A percentile compares a stretch with the other conserved stretches of the same genome.
These are phyloP conservation scores for Electrona antarctica DNA, from an alignment of 2,113 vertebrate genomes.

Conservation along the genomic window DNA sequence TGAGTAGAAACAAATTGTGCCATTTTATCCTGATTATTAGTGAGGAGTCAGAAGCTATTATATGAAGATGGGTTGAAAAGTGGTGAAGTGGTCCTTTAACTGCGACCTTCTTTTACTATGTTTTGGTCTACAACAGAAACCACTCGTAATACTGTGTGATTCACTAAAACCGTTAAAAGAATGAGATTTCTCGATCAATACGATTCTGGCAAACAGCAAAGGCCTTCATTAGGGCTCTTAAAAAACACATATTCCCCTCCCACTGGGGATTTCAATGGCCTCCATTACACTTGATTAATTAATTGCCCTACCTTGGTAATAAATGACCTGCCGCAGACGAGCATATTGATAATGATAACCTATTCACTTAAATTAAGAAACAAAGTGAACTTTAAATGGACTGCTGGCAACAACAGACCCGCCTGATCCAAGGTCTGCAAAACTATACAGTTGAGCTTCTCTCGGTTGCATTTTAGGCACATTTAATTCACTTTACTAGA, in stretches of 20 bases:
- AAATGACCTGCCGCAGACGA: conserved; percentile 60
- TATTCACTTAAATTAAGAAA: conserved; percentile 47
- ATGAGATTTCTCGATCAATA: conserved; percentile 67
- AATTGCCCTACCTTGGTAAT: conserved; percentile 61
- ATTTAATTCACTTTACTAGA: not conserved
- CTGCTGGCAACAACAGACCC: conserved; percentile 51
- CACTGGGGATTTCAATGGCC: conserved; percentile 49
- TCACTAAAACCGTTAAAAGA: conserved; percentile 45
- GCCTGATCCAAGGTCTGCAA: conserved; percentile 21
- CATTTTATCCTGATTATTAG: no score
- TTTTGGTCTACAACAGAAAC: not conserved
- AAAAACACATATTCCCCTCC: conserved; percentile 63
- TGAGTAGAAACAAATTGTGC: no score
- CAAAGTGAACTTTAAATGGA: conserved; percentile 43
- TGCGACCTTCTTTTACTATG: not conserved
- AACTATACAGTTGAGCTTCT: conserved; percentile 1
- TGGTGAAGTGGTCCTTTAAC: no score
- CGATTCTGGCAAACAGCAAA: conserved; percentile 56
- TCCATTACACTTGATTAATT: conserved; percentile 70
- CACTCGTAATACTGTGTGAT: conserved; percentile 15
- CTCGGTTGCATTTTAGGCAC: conserved; percentile 17
- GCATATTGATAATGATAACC: conserved; percentile 60
- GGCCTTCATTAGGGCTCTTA: conserved; percentile 61
- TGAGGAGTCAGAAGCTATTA: no score
- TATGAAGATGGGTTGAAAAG: no score